Percentiles rank a stretch among this genome's conserved stretches.
These are phyloP conservation scores for Herpailurus yagouaroundi DNA, from an alignment of 2,113 vertebrate species.

Conservation along the genomic window DNA sequence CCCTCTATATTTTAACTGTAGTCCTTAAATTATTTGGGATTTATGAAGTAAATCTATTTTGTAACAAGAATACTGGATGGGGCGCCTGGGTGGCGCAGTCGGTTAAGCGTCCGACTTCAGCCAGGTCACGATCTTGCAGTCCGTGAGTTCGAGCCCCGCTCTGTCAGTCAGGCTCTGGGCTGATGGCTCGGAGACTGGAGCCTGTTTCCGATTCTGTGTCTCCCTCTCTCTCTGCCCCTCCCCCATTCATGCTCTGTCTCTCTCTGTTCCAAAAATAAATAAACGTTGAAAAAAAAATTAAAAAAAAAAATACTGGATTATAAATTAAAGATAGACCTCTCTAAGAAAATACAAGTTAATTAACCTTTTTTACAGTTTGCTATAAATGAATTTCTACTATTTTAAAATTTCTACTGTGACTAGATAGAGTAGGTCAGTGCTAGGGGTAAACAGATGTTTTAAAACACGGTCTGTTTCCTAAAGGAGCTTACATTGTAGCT, in stretches of 20 bases:
- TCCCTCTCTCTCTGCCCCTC: too few species aligned
- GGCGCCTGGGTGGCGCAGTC: too few species aligned
- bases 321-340: neutral
- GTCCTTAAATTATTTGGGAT: neutral
- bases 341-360: neutral
- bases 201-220: too few species aligned
- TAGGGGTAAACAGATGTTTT: neutral
- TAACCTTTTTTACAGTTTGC: neutral
- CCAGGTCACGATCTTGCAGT: too few species aligned
- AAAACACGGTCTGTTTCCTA: neutral
- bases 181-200: too few species aligned
- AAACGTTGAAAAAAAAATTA: too few species aligned
- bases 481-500: neutral
- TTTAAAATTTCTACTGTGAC: neutral
- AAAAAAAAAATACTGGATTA: neutral
- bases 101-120: too few species aligned
- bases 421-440: neutral
- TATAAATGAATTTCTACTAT: neutral
- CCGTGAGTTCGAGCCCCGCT: too few species aligned
- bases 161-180: too few species aligned
- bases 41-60: slow-evolving; percentile 20
- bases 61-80: neutral
- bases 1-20: neutral
- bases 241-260: too few species aligned
- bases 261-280: too few species aligned